Evolutionary conservation across 2,888 invertebrate genomes (phyloP).

Genomic region (Cylindroiulus punctatus): DNA sequence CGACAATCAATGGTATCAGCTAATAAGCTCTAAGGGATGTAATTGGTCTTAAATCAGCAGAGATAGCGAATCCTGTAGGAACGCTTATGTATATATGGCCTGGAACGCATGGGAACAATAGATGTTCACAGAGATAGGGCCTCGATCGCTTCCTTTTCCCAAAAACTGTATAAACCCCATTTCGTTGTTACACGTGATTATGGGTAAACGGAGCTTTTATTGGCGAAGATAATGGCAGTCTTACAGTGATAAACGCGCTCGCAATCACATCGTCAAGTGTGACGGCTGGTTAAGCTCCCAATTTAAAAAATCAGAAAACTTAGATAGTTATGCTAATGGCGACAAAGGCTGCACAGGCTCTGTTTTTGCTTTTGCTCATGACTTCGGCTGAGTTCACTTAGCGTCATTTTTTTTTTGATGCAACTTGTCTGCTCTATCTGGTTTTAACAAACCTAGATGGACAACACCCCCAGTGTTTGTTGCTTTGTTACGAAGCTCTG

Average conservation of each 20-base stretch:
- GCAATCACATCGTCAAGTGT: conserved; percentile 13
- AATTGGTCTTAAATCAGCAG: conserved; percentile 21
- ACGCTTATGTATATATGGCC: neutral
- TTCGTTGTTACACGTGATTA: neutral
- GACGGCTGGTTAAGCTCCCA: neutral
- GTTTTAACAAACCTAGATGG: too few species aligned
- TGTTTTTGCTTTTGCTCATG: neutral
- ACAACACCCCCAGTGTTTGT: too few species aligned
- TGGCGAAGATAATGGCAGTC: neutral
- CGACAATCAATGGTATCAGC: conserved; percentile 11
- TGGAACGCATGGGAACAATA: neutral
- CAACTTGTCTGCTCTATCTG: too few species aligned
- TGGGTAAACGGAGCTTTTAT: neutral
- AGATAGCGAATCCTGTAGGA: neutral
- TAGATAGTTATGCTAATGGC: neutral
- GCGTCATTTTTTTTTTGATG: neutral
- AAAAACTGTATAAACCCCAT: neutral
- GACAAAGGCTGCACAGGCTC: too few species aligned
- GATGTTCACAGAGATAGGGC: neutral
- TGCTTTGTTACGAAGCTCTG: too few species aligned
- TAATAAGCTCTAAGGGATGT: neutral
- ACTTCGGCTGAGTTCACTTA: neutral
- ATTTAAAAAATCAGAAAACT: neutral
- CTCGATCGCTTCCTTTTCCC: neutral
- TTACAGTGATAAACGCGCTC: neutral